phyloP scores from a whole-genome alignment of 2,113 vertebrate genomes.

The Willisornis vidua region DNA sequence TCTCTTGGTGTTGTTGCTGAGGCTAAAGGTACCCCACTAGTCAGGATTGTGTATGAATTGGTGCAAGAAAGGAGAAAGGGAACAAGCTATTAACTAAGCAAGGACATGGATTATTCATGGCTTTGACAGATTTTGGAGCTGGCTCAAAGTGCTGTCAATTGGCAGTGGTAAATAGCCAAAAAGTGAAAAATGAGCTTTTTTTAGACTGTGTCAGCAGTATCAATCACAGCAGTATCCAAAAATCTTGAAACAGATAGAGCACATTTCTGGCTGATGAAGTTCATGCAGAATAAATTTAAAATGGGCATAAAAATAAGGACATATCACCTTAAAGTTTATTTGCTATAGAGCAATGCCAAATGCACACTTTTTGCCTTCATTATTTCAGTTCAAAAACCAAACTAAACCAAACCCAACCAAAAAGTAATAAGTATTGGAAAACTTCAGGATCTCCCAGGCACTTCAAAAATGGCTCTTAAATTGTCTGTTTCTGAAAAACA shows the following conservation, averaged over 20 bases:
- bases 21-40: not conserved
- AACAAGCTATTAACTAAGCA: slow-evolving; percentile 11
- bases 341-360: not conserved
- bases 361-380: not conserved
- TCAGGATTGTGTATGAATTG: not conserved
- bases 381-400: not conserved
- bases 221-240: slow-evolving; percentile 39
- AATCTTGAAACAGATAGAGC: not conserved
- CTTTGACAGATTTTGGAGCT: not conserved
- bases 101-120: slow-evolving; percentile 7
- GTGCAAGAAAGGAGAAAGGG: not conserved
- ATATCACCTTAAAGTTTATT: not conserved
- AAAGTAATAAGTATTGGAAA: not conserved
- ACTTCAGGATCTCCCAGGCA: not conserved
- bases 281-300: not conserved
- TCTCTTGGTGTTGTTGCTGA: not conserved
- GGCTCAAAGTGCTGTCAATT: slow-evolving; percentile 32
- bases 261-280: not conserved
- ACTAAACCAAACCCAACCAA: not conserved
- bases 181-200: slow-evolving; percentile 32
- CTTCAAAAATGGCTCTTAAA: not conserved
- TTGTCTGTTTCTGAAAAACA: not conserved
- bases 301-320: not conserved
- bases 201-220: slow-evolving; percentile 37
- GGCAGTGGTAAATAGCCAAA: slow-evolving; percentile 35